Evolutionary conservation across 2,888 invertebrate genomes (phyloP).

Genomic region (Stenoptilia bipunctidactyla): DNA sequence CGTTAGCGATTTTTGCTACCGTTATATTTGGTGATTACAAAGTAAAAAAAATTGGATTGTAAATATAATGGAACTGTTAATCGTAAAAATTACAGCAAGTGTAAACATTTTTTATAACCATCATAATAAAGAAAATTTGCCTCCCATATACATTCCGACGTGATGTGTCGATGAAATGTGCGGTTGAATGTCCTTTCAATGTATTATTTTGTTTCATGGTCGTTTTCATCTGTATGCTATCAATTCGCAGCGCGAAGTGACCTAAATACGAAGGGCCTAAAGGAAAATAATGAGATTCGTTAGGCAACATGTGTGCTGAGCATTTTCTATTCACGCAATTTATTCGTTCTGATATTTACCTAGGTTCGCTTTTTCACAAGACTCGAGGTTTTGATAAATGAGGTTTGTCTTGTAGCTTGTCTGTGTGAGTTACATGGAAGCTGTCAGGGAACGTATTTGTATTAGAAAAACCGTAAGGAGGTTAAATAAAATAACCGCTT

Average conservation of each 20-base stretch:
- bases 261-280: not conserved
- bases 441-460: too few species aligned
- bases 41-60: constrained; percentile 21
- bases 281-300: not conserved
- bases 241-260: not conserved
- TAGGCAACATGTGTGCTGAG: too few species aligned
- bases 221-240: constrained; percentile 1
- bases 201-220: constrained; percentile 1
- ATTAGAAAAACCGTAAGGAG: too few species aligned
- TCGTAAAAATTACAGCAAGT: constrained; percentile 8
- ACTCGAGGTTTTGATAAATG: too few species aligned
- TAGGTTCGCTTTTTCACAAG: too few species aligned
- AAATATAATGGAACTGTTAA: constrained; percentile 19
- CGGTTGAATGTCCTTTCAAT: constrained; percentile 12
- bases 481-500: too few species aligned
- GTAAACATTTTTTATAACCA: constrained; percentile 13
- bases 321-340: too few species aligned
- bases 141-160: not conserved
- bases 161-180: constrained; percentile 6
- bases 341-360: too few species aligned
- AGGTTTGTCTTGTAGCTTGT: too few species aligned
- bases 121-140: constrained; percentile 20
- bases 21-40: constrained; percentile 21
- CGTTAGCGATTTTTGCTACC: constrained; percentile 25
- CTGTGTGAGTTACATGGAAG: too few species aligned